Percentiles rank a stretch among this genome's conserved stretches.
Conservation (phyloP, 2,888 invertebrate species). For the Invenusta paracnida region DNA sequence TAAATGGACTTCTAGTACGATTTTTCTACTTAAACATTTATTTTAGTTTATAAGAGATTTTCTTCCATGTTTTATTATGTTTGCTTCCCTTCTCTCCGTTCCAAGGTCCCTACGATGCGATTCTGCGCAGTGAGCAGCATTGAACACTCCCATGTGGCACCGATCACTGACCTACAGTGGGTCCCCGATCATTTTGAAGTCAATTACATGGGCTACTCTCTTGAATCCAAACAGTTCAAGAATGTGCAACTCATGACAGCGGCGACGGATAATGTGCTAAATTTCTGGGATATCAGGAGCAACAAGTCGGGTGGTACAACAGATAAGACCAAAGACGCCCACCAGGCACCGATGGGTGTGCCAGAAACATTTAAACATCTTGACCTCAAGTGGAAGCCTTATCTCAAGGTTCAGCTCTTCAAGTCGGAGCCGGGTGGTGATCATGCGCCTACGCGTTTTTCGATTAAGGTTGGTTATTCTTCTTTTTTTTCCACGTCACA, state of each 20-base stretch:
- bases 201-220: not conserved
- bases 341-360: constrained; percentile 51
- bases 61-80: too few relatives aligned
- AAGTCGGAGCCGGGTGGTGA: constrained; percentile 60
- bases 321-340: constrained; percentile 31
- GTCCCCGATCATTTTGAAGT: too few relatives aligned
- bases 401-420: constrained; percentile 50
- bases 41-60: too few relatives aligned
- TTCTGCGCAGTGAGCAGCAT: not conserved
- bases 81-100: too few relatives aligned
- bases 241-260: constrained; percentile 58
- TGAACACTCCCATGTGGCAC: not conserved
- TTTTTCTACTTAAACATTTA: too few relatives aligned
- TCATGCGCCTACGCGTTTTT: constrained; percentile 58
- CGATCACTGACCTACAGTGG: not conserved
- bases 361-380: constrained; percentile 59
- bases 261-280: constrained; percentile 58
- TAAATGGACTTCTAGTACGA: too few relatives aligned
- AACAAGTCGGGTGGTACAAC: constrained; percentile 25
- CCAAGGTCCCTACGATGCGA: not conserved
- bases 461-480: constrained; percentile 48
- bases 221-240: too few relatives aligned
- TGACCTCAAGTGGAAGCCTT: constrained; percentile 59
- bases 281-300: constrained; percentile 41
- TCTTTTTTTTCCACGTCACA: not conserved